Evolutionary conservation across 2,888 invertebrate genomes (phyloP).

Genomic region (Andrena bicolor): DNA sequence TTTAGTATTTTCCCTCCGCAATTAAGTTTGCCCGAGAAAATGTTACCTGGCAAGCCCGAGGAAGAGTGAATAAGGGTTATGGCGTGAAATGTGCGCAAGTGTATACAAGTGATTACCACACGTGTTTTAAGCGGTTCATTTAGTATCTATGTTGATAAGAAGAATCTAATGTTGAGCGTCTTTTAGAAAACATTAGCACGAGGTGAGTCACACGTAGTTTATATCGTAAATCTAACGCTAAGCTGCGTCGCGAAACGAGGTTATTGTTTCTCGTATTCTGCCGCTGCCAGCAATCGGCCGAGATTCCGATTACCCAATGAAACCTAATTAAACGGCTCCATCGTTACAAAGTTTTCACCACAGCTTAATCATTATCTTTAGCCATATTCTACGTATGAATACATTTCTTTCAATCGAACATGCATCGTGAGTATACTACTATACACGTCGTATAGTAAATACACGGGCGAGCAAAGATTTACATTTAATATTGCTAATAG

Average conservation of each 20-base stretch:
- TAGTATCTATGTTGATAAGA: not conserved
- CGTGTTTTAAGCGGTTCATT: not conserved
- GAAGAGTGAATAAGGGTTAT: not conserved
- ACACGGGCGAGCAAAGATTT: not conserved
- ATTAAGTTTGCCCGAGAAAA: too few relatives aligned
- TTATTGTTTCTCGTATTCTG: constrained; percentile 43
- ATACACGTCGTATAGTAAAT: not conserved
- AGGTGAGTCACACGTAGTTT: constrained; percentile 30
- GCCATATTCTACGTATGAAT: not conserved
- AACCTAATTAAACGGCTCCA: not conserved
- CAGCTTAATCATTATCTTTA: not conserved
- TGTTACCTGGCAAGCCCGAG: too few relatives aligned
- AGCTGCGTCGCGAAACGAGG: constrained; percentile 1
- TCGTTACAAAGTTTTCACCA: not conserved
- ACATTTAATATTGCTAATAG: not conserved
- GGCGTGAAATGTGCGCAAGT: not conserved
- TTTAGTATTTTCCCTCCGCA: too few relatives aligned
- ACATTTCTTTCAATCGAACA: not conserved
- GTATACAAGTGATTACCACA: not conserved
- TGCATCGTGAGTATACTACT: not conserved
- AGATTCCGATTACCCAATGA: not conserved
- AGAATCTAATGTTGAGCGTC: too few relatives aligned
- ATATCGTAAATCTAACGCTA: not conserved
- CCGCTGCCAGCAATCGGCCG: not conserved
- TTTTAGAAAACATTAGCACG: not conserved